Evolutionary conservation across 1,140 invertebrate genomes (phyloP), one percentile per base, ranked within the genome.

Genomic region (Drosophila elegans): DNA sequence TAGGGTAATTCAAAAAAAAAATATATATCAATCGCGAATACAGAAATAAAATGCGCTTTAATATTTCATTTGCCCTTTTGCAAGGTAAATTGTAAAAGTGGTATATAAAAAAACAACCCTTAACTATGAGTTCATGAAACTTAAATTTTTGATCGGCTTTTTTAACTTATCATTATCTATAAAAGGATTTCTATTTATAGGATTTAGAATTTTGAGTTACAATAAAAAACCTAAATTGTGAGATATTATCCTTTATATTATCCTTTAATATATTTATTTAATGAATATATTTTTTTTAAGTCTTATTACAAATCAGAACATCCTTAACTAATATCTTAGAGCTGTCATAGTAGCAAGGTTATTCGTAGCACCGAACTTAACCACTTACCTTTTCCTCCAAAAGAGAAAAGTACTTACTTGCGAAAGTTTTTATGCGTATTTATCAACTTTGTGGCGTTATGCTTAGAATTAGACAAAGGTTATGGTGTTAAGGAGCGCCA

Each of bases 361-460:
- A n/a, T n/a, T 39, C 3, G 12, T 32, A 2, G 29, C 7, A 32
- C 29, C 7, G 6, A 1, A 7, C 5, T 12, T 12, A 45, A 21
- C n/a, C 41, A 13, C 39, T 13, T 41, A 16, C 41, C 16, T 10
- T 10, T 25, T n/a, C 5, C 45, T 12, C 4, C 10, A 4, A 10
- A 36, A 12, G 6, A 52, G 5, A 21, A 16, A 11, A 10, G 49
- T 52, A 52, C 27, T 56, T 16, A 44, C 39, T 42, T 39, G 34
- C 7, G 6, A 32, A 56, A 56, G 41, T 56, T 44, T 27, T 16
- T 32, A 42, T 57, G 54, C 41, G 42, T 21, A 32, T 44, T 57
- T 57, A 57, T 57, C 54, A 44, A 56, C 3, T 56, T 56, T 56
- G 3, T 29, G 29, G 54, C 13, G 13, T 44, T 32, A 32, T 32